phyloP scores from a whole-genome alignment of 2,888 invertebrate species.

The Sycophila texana region DNA sequence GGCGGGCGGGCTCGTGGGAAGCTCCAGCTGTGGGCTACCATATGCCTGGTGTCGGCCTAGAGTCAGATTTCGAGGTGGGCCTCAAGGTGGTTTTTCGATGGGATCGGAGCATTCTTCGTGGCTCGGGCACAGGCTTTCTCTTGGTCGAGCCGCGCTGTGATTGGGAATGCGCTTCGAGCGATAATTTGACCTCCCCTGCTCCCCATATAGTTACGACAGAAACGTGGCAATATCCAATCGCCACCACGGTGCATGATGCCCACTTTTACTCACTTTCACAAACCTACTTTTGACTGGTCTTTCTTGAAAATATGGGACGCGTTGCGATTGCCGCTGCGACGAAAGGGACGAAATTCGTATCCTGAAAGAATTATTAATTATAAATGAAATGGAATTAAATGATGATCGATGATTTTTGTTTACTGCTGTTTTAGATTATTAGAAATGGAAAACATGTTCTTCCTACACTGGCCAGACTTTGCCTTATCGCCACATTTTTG shows the following conservation, averaged over 20 bases:
- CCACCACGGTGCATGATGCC: conserved; percentile 10
- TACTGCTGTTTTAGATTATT: conserved; percentile 82
- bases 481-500: conserved; percentile 98
- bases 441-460: conserved; percentile 93
- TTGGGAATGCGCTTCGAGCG: conserved; percentile 20
- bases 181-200: conserved; percentile 18
- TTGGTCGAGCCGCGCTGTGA: neutral
- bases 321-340: neutral
- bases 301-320: conserved; percentile 34
- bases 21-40: conserved; percentile 33
- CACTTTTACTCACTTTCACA: conserved; percentile 60
- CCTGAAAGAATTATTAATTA: neutral
- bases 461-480: conserved; percentile 96
- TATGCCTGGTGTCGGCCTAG: conserved; percentile 21
- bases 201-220: conserved; percentile 32
- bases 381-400: neutral
- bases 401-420: conserved; percentile 6
- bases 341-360: neutral
- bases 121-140: neutral
- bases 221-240: conserved; percentile 52
- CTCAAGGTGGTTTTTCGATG: neutral
- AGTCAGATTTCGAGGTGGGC: neutral
- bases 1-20: neutral
- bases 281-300: conserved; percentile 52
- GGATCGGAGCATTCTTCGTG: no score